Evolutionary conservation across 2,113 vertebrate genomes (phyloP).

Genomic region (Platichthys stellatus): DNA sequence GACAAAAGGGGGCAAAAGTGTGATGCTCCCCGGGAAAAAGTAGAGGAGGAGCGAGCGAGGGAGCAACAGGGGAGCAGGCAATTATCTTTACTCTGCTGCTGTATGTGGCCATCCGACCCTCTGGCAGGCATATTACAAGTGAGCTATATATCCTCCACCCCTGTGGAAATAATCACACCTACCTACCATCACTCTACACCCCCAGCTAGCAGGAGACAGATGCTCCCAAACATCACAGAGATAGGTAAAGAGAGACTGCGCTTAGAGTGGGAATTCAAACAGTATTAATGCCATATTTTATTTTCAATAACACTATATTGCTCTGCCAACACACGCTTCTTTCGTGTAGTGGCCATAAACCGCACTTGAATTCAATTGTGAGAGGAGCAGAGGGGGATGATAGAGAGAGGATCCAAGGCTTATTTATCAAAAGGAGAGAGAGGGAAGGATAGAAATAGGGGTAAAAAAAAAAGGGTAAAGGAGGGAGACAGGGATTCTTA

Average conservation of each 20-base stretch:
- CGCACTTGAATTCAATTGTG: slow-evolving; percentile 21
- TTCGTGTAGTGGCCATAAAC: slow-evolving; percentile 30
- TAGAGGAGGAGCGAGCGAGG: background rate
- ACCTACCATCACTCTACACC: slow-evolving; percentile 22
- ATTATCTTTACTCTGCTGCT: slow-evolving; percentile 38
- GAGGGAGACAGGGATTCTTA: background rate
- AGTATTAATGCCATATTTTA: slow-evolving; percentile 28
- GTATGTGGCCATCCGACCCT: slow-evolving; percentile 21
- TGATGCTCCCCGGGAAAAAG: slow-evolving; percentile 19
- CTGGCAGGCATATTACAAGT: slow-evolving; percentile 28
- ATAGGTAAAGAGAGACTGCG: background rate
- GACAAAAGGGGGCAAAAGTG: slow-evolving; percentile 22
- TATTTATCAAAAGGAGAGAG: background rate
- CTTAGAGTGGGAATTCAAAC: slow-evolving; percentile 24
- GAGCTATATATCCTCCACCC: slow-evolving; percentile 35
- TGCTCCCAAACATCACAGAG: slow-evolving; percentile 19
- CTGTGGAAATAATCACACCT: slow-evolving; percentile 46
- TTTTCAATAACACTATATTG: slow-evolving; percentile 12
- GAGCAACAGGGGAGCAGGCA: slow-evolving; percentile 41
- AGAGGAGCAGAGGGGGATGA: background rate
- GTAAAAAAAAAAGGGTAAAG: background rate
- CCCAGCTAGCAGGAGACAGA: slow-evolving; percentile 13
- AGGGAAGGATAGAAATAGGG: background rate
- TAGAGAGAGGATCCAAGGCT: background rate
- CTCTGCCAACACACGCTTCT: slow-evolving; percentile 23